Percentiles rank a stretch among this genome's conserved stretches.
These are phyloP conservation scores for Pampusana beccarii DNA, from an alignment of 2,113 vertebrate genomes.

Conservation along the genomic window DNA sequence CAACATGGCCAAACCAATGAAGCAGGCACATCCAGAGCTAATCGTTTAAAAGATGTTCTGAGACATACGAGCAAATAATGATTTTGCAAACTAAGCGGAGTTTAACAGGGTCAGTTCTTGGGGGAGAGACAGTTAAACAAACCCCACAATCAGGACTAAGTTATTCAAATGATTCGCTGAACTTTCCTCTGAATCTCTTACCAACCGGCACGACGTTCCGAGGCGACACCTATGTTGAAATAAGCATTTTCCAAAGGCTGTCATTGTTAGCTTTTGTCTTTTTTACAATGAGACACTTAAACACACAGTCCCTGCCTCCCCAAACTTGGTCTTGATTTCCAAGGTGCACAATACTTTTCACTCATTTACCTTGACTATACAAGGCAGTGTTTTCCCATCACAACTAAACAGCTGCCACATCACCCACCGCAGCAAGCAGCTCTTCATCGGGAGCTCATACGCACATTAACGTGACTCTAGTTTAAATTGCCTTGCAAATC, in stretches of 20 bases:
- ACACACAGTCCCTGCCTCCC: neutral
- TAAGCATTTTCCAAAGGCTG: neutral
- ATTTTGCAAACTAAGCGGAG: neutral
- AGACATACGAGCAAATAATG: neutral
- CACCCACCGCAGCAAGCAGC: neutral
- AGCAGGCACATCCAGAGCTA: neutral
- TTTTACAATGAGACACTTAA: neutral
- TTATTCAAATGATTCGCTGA: constrained; percentile 9
- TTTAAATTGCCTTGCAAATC: constrained; percentile 3
- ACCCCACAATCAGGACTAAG: neutral
- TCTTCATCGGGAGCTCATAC: neutral
- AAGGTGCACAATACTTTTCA: neutral
- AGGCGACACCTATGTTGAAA: neutral
- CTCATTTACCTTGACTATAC: neutral
- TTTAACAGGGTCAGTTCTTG: neutral
- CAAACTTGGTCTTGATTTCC: neutral
- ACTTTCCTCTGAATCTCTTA: neutral
- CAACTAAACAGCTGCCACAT: neutral
- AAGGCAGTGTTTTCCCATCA: neutral
- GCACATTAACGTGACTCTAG: neutral
- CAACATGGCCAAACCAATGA: neutral
- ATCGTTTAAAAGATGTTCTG: neutral
- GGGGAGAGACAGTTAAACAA: constrained; percentile 3
- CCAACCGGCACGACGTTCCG: neutral
- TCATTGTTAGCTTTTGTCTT: neutral